Base-by-base conservation (phyloP, 2,888 invertebrate genomes). In the Machimus rusticus region DNA sequence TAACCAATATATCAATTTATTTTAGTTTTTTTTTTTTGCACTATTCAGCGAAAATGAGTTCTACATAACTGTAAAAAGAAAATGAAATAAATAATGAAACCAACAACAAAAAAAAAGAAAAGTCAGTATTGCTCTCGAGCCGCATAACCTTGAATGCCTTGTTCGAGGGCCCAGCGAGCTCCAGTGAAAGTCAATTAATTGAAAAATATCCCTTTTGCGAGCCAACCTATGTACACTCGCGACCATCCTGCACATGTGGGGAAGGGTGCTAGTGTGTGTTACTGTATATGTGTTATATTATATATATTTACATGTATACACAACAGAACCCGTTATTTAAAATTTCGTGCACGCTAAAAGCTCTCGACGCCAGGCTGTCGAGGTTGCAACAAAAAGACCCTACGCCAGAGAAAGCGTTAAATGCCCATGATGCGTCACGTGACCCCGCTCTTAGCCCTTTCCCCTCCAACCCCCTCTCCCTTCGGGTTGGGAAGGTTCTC, bases 101-200 rank as follows among this genome's bases (percentile, higher is more conserved):
- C 5, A 37, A 5, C 2, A 37, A 37, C n/a, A 37, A 37, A 37
- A 16, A 16, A 16, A 46, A 46, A 46, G 16, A 16, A 46, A 14
- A 14, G 16, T 3, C 4, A 4, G 14, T 12, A 46, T 8, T n/a
- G 57, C 19, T 57, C 66, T 51, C 66, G 66, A 66, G 76, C 76
- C 76, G 37, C n/a, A n/a, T 76, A 37, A 76, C 37, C 34, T 76
- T 76, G 34, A 76, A 34, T 76, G 76, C 19, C 76, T 37, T 76
- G n/a, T 31, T 76, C 19, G 76, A 9, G 19, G 19, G 23, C 23
- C 66, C 28, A 66, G 23, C 66, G 28, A 66, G 66, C 66, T 23
- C 34, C 76, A 76, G 76, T 76, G 76, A 76, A 76, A 76, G 76
- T 76, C 76, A n/a, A n/a, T 37, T 76, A 37, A 76, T 76, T 76